phyloP scores from a whole-genome alignment of 2,797 vertebrate genomes.

The Gastrophryne carolinensis region DNA sequence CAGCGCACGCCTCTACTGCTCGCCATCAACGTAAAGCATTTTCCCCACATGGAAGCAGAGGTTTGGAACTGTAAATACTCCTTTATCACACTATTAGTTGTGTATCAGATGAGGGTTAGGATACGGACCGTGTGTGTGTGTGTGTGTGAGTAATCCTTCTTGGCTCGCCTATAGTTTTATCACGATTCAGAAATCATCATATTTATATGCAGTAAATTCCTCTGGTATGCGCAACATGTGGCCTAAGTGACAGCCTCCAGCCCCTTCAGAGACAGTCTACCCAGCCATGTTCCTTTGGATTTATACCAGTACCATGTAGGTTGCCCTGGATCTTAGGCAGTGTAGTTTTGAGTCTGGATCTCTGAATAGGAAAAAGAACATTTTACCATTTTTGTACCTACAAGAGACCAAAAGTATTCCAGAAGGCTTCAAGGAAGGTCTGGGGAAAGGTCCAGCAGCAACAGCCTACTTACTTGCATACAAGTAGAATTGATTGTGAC shows the following conservation, averaged over 20 bases:
- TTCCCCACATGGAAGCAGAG: neutral
- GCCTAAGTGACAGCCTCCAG: neutral
- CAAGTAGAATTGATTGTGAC: constrained; percentile 34
- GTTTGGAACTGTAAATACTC: constrained; percentile 15
- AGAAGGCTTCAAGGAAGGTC: neutral
- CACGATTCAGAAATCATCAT: constrained; percentile 4
- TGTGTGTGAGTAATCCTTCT: constrained; percentile 39
- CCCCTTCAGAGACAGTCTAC: neutral
- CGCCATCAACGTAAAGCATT: no score
- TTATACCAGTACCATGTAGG: neutral
- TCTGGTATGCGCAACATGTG: constrained; percentile 43
- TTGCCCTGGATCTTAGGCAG: neutral
- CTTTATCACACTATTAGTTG: neutral
- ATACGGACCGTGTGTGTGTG: neutral
- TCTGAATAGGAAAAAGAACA: neutral
- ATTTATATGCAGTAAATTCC: constrained; percentile 47
- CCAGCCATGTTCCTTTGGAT: neutral
- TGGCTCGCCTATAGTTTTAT: constrained; percentile 31
- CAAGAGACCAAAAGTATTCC: constrained; percentile 46
- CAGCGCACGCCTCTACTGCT: no score
- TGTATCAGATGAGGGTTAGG: constrained; percentile 19
- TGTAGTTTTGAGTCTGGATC: neutral
- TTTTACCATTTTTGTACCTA: constrained; percentile 41
- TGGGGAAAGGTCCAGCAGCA: neutral
- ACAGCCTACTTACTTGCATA: constrained; percentile 26